Percentiles rank a stretch among this genome's conserved stretches.
Conservation (phyloP, 2,888 invertebrate species). For the Falcaria lacertinaria region DNA sequence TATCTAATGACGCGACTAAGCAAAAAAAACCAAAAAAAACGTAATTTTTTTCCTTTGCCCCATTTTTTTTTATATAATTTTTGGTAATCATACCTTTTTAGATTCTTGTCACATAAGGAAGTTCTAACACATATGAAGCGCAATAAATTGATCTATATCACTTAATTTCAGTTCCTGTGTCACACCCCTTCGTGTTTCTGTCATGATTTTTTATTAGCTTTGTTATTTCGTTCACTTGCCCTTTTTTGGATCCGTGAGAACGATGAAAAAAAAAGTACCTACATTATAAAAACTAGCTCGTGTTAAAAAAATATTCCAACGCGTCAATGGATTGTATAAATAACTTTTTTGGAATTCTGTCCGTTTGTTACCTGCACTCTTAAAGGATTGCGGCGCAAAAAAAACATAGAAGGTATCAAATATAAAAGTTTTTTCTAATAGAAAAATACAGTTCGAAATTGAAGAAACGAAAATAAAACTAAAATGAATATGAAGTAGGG, state of each 20-base stretch:
- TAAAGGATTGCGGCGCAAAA: background rate
- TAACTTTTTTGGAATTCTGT: slow-evolving; percentile 13
- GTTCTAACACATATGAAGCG: background rate
- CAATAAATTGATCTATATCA: slow-evolving; percentile 14
- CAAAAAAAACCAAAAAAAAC: too few species aligned
- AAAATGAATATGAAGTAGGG: too few species aligned
- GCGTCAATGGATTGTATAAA: slow-evolving; percentile 23
- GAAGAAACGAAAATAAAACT: too few species aligned
- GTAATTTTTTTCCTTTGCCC: too few species aligned
- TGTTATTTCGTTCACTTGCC: slow-evolving; percentile 20
- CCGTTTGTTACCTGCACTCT: slow-evolving; percentile 9
- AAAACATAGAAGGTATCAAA: too few species aligned
- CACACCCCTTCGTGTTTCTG: slow-evolving; percentile 12
- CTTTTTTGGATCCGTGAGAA: slow-evolving; percentile 30
- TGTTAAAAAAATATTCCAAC: slow-evolving; percentile 8
- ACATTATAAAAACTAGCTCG: too few species aligned
- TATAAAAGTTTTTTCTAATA: too few species aligned
- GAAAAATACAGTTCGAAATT: too few species aligned
- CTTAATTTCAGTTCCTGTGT: slow-evolving; percentile 17
- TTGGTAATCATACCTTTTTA: too few species aligned
- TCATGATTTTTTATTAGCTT: slow-evolving; percentile 23
- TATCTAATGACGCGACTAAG: too few species aligned
- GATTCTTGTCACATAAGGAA: background rate
- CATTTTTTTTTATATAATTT: too few species aligned
- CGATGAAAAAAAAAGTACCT: slow-evolving; percentile 14